These are phyloP conservation scores for Camptogramma bilineatum DNA, from an alignment of 2,888 invertebrate species.

Conservation along the genomic window DNA sequence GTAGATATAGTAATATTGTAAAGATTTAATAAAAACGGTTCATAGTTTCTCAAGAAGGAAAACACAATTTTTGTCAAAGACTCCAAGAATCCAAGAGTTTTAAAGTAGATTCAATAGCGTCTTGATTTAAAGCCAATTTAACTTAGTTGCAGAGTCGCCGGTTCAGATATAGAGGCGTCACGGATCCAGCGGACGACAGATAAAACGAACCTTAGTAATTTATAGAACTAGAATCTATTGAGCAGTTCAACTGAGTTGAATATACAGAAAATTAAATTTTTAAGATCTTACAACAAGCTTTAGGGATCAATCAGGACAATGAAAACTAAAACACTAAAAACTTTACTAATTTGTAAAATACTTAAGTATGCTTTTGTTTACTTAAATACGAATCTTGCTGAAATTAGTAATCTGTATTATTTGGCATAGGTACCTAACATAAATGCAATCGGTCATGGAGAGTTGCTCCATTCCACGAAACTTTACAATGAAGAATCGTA, in stretches of 20 bases:
- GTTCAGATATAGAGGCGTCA: slow-evolving; percentile 42
- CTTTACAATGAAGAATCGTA: too few relatives aligned
- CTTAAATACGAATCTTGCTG: too few relatives aligned
- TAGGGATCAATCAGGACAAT: too few relatives aligned
- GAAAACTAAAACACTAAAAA: too few relatives aligned
- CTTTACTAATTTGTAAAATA: too few relatives aligned
- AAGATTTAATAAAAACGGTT: not conserved
- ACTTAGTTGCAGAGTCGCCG: slow-evolving; percentile 52
- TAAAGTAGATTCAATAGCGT: slow-evolving; percentile 49
- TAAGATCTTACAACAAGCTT: too few relatives aligned
- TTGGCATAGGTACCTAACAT: too few relatives aligned
- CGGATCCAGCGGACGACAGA: slow-evolving; percentile 26
- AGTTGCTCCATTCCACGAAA: too few relatives aligned
- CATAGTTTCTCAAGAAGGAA: slow-evolving; percentile 8
- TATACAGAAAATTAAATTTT: too few relatives aligned
- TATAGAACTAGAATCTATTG: slow-evolving; percentile 12
- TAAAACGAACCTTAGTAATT: slow-evolving; percentile 24
- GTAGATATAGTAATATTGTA: not conserved
- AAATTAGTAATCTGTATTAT: too few relatives aligned
- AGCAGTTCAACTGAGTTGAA: not conserved
- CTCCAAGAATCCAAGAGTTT: slow-evolving; percentile 36
- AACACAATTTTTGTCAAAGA: slow-evolving; percentile 18
- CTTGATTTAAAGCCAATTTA: slow-evolving; percentile 62
- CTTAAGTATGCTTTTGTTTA: too few relatives aligned
- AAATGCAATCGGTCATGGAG: too few relatives aligned